Percentiles rank a stretch among this genome's conserved stretches.
Evolutionary conservation across 2,888 invertebrate genomes (phyloP).

Genomic region (Mythimna ferrago): DNA sequence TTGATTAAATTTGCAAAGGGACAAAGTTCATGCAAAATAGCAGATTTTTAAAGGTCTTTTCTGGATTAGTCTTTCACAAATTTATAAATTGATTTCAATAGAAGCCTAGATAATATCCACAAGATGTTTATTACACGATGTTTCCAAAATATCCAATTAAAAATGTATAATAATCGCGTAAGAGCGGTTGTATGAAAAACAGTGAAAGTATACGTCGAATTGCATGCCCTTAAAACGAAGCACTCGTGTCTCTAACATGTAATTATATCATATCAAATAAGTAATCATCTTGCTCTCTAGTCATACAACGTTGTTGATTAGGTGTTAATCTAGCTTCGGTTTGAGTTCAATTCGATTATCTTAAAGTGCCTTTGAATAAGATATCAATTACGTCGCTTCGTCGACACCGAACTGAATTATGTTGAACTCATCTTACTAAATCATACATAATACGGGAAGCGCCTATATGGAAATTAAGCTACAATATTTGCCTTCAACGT

Average conservation of each 20-base stretch:
- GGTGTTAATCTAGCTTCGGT: constrained; percentile 47
- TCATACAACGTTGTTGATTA: constrained; percentile 44
- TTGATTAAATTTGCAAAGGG: no score
- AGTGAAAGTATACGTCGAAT: no score
- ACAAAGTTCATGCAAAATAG: no score
- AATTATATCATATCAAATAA: constrained; percentile 20
- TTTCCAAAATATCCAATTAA: no score
- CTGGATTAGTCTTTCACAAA: no score
- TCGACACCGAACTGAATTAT: constrained; percentile 46
- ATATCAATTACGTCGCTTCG: constrained; percentile 48
- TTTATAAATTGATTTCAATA: no score
- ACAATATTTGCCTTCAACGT: background rate
- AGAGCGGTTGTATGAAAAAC: no score
- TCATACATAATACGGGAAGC: background rate
- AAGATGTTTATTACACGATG: no score
- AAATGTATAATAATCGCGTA: no score
- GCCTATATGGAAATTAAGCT: background rate
- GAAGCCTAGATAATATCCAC: no score
- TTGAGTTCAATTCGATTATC: constrained; percentile 45
- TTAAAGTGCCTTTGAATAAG: constrained; percentile 54
- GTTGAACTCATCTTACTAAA: constrained; percentile 2
- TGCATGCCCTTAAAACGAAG: no score
- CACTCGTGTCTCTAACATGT: background rate
- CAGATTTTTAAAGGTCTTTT: no score
- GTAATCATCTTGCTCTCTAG: background rate